Base-by-base conservation (phyloP, 2,888 invertebrate species). In the Watsonalla cultraria region DNA sequence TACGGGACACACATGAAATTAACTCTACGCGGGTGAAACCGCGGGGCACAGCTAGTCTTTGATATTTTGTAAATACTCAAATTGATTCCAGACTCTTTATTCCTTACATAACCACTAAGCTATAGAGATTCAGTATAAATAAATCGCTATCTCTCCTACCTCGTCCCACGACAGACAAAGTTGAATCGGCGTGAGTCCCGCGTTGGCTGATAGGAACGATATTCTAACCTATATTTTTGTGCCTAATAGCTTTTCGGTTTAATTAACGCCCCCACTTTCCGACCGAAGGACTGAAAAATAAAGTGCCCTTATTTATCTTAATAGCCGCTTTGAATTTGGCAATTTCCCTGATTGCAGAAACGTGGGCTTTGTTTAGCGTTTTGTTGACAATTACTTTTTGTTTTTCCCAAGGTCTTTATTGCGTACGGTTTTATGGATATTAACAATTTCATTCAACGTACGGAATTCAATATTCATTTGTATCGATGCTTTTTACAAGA, bases 221-320 rank as follows among this genome's bases (percentile, higher is more conserved):
- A 56, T 55, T 57, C 48, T 39, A 56, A 39, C 56, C 57, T 57
- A 58, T 62, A 61, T 60, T 63, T 65, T 60, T 60, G 57, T 54
- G 42, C 56, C 55, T 59, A 61, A 65, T 61, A 62, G 57, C 56
- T 54, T 59, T 56, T 34, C 42, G 53, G 59, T 54, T 56, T 59
- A 65, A 61, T 62, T 62, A 58, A 56, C 45, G 50, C 47, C 39
- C 24, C 47, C 15, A 46, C 45, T 46, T 53, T 47, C 33, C 24
- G 37, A 37, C 46, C 46, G 6, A 13, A 48, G n/a, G 5, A 48
- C 48, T 34, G 34, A 35, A 35, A 35, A 34, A 13, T 14, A 34
- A 48, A 35, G 48, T 35, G 7, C n/a, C n/a, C 13, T 35, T 51
- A 58, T 54, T 58, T 52, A 42, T 42, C 42, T 11, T 42, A 11